Percentiles rank a stretch among this genome's conserved stretches.
phyloP scores from a whole-genome alignment of 2,888 invertebrate species.

The Pseudolycoriella hygida region DNA sequence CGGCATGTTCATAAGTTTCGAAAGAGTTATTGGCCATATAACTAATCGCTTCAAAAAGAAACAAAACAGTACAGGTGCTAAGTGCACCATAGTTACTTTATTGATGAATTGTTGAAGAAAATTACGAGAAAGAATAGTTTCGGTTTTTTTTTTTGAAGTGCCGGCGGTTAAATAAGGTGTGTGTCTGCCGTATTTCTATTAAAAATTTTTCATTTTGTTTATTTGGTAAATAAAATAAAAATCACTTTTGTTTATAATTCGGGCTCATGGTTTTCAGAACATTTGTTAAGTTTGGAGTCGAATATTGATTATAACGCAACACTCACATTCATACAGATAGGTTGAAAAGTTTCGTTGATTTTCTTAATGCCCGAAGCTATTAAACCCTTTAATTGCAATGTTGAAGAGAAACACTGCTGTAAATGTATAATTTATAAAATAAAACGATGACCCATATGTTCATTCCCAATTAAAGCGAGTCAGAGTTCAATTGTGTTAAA shows the following conservation, averaged over 20 bases:
- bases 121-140: background rate
- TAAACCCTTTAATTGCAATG: background rate
- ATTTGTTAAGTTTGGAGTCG: background rate
- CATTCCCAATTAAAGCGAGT: constrained; percentile 3
- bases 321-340: too few relatives aligned
- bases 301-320: too few relatives aligned
- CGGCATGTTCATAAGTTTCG: background rate
- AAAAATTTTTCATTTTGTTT: too few relatives aligned
- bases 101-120: background rate
- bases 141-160: background rate
- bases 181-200: background rate
- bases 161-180: background rate
- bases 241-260: too few relatives aligned
- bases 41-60: background rate
- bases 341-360: too few relatives aligned
- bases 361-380: background rate
- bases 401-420: too few relatives aligned
- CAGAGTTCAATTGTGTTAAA: constrained; percentile 7
- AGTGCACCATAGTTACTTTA: background rate
- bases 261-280: too few relatives aligned
- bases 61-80: constrained; percentile 1
- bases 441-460: constrained; percentile 2
- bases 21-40: background rate
- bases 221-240: too few relatives aligned
- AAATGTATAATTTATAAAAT: background rate